Evolutionary conservation across 2,113 vertebrate genomes (phyloP).

Genomic region (Ctenodactylus gundi): DNA sequence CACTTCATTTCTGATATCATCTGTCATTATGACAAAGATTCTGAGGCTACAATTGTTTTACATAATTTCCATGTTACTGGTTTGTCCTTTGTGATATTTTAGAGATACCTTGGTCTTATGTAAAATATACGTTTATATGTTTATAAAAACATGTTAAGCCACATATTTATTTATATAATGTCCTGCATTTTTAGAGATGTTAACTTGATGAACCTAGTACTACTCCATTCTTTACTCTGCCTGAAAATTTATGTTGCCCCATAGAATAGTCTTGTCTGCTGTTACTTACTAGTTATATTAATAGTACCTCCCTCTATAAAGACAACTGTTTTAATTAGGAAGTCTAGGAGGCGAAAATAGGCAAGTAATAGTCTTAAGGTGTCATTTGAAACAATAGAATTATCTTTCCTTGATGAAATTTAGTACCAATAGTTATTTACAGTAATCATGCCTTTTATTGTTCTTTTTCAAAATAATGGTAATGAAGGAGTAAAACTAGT

Average conservation of each 20-base stretch:
- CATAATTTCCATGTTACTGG: neutral
- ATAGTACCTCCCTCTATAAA: neutral
- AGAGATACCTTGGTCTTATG: neutral
- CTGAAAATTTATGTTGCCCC: neutral
- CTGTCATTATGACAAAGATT: neutral
- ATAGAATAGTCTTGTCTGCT: neutral
- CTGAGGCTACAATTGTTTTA: neutral
- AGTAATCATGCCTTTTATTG: neutral
- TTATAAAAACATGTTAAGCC: slow-evolving; percentile 18
- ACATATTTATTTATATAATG: neutral
- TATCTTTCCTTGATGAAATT: neutral
- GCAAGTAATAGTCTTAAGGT: neutral
- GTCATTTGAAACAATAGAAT: neutral
- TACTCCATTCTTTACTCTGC: neutral
- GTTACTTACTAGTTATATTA: neutral
- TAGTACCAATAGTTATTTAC: neutral
- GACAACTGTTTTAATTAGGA: neutral
- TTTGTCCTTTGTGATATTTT: neutral
- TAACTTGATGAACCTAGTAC: neutral
- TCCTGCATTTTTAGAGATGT: slow-evolving; percentile 7
- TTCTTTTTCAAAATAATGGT: slow-evolving; percentile 24
- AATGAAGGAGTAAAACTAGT: slow-evolving; percentile 14
- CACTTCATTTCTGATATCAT: neutral
- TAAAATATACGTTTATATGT: slow-evolving; percentile 6
- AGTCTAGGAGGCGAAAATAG: neutral